A percentile compares a stretch with the other conserved stretches of the same genome.
phyloP scores from a whole-genome alignment of 2,797 vertebrate species.

The Buphagus erythrorhynchus region DNA sequence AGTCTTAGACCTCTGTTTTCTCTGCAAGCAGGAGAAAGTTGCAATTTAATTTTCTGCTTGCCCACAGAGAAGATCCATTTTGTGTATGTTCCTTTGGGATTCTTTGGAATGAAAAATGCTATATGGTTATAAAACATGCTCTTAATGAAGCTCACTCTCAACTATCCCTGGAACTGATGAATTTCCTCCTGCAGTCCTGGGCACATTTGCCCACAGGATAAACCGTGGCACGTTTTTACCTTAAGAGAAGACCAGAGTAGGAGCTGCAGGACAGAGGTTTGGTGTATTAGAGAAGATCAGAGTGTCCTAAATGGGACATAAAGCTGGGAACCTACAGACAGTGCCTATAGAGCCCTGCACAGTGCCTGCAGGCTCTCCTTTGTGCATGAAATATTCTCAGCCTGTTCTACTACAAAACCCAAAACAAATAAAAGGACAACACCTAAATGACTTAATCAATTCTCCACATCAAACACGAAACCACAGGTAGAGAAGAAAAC shows the following conservation, averaged over 20 bases:
- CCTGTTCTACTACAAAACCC: background rate
- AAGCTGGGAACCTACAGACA: background rate
- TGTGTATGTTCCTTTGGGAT: background rate
- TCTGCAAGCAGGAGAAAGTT: background rate
- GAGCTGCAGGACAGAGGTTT: background rate
- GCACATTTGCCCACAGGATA: background rate
- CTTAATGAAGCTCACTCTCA: background rate
- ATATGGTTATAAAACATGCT: background rate
- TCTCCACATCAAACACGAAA: background rate
- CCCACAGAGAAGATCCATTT: background rate
- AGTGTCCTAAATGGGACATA: background rate
- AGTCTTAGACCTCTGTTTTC: background rate
- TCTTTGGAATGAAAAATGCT: constrained; percentile 12
- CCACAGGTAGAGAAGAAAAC: background rate
- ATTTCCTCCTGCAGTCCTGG: background rate
- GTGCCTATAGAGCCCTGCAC: background rate
- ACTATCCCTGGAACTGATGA: background rate
- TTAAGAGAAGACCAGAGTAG: background rate
- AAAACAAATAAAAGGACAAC: background rate
- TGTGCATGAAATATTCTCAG: background rate
- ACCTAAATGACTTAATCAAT: background rate
- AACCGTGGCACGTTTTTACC: background rate
- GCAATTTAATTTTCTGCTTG: constrained; percentile 31
- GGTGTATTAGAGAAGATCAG: background rate
- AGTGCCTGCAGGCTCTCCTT: background rate